Base-by-base conservation (phyloP, 2,113 vertebrate genomes). In the Ameiurus melas region DNA sequence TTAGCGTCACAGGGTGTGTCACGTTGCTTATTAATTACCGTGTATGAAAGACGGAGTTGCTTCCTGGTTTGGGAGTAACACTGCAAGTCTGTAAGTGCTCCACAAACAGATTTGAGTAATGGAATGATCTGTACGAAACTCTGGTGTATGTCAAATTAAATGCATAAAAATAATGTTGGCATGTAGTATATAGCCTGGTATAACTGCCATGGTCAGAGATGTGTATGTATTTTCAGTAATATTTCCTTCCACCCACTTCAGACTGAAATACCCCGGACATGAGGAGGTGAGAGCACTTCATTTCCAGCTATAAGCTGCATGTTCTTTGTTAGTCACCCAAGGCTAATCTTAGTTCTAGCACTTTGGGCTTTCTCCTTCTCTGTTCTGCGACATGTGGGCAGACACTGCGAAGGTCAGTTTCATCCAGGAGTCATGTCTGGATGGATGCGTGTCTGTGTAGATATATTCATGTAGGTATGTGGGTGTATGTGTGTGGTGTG, bases 401-500 rank as follows among this genome's bases (percentile, higher is more conserved):
- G 83, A 77, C 78, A 83, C 79, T 90, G 64, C 77, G 53, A 83
- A 85, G 90, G 90, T 91, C 83, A 83, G 36, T 90, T 91, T 90
- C 80, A 85, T 73, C 89, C 83, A 58, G 66, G 9, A 87, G 86
- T 4, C 39, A 1, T 85, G 85, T 27, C 68, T 71, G 83, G 58
- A 33, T 17, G 53, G 85, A 85, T n/a, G 58, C 60, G 25, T 86
- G 87, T 22, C 25, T 83, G 25, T 33, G 3, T 75, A 51, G 47
- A 10, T 51, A 10, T 10, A 51, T 51, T 51, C 47, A 51, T 51
- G 47, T 51, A 51, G 47, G 47, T 51, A 71, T n/a, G 70, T 51
- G 68, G n/a, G 70, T 13, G 71, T 85, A 86, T 30, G 58, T 68
- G 20, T 87, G 87, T 27, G 58, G 20, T n/a, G 9, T n/a, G 57